A percentile compares a stretch with the other conserved stretches of the same genome.
Conservation (phyloP, 2,797 vertebrate genomes). For the Zalophus californianus region DNA sequence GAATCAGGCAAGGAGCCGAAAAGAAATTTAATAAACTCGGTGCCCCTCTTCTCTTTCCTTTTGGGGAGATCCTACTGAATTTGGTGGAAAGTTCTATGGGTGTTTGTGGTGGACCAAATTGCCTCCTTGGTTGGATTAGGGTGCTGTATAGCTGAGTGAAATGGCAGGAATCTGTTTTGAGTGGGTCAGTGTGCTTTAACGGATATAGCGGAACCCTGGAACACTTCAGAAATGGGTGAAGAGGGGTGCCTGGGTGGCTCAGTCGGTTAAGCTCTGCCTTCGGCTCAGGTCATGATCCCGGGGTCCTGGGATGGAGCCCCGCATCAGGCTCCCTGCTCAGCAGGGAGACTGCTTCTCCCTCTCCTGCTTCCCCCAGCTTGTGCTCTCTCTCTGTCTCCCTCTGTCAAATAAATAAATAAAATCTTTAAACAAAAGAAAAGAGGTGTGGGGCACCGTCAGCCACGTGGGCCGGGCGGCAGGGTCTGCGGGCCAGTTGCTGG, state of each 20-base stretch:
- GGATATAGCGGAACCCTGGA: not conserved
- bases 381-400: too few species aligned
- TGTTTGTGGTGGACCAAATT: too few species aligned
- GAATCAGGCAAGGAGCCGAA: conserved; percentile 56
- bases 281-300: not conserved
- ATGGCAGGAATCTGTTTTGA: not conserved
- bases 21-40: conserved; percentile 56
- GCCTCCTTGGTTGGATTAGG: not conserved
- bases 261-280: not conserved
- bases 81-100: not conserved
- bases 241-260: not conserved
- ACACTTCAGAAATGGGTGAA: not conserved
- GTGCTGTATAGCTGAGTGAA: not conserved
- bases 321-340: too few species aligned
- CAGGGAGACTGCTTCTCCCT: too few species aligned
- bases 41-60: conserved; percentile 44
- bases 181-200: not conserved
- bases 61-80: conserved; percentile 12
- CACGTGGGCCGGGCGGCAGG: too few species aligned
- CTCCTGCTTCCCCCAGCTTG: too few species aligned
- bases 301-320: not conserved
- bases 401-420: too few species aligned
- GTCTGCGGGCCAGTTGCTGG: too few species aligned
- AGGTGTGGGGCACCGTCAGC: too few species aligned
- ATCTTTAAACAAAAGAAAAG: too few species aligned